phyloP scores from a whole-genome alignment of 2,113 vertebrate species.

The Atrichornis clamosus region DNA sequence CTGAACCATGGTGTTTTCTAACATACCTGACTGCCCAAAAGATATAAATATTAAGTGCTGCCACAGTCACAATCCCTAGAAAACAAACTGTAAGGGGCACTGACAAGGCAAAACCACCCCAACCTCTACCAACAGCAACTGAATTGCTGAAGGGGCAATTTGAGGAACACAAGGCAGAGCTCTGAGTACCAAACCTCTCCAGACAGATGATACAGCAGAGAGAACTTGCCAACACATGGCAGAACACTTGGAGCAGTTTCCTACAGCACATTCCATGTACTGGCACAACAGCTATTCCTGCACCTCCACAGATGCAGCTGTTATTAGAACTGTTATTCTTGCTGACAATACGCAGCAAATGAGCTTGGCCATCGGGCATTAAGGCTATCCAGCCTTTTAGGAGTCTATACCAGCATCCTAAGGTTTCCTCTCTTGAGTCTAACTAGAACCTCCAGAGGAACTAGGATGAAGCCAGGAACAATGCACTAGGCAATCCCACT shows the following conservation, averaged over 20 bases:
- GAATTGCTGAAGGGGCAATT: no score
- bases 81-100: neutral
- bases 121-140: neutral
- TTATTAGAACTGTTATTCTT: rapidly evolving
- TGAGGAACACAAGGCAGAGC: rapidly evolving
- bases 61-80: neutral
- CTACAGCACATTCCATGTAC: rapidly evolving
- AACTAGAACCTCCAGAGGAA: neutral
- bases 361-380: rapidly evolving
- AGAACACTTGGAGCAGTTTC: neutral
- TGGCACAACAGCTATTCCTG: rapidly evolving
- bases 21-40: neutral
- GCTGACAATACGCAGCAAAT: neutral
- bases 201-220: neutral
- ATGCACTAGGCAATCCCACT: rapidly evolving
- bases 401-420: neutral
- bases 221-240: rapidly evolving
- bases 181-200: neutral
- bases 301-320: neutral
- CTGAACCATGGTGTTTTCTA: neutral
- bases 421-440: neutral
- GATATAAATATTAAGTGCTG: neutral
- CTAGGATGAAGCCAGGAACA: neutral
- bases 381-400: neutral
- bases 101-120: neutral